Conservation (phyloP, 2,113 vertebrate genomes). For the Rallus limicola region DNA sequence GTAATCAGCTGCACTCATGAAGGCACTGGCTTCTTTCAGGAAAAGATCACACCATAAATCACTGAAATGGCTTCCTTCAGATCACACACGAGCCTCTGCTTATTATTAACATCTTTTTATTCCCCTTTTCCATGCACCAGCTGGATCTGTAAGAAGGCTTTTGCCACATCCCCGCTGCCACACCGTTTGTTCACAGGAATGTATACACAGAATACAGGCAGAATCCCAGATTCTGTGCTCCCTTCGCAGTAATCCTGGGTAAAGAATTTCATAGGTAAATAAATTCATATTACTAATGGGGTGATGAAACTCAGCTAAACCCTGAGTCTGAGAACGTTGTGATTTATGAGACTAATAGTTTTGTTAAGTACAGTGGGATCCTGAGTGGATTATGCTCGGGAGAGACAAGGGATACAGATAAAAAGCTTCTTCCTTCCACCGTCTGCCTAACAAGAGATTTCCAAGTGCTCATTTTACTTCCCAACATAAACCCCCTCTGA, state of each 20-base stretch:
- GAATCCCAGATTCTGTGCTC: not conserved
- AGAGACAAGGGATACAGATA: not conserved
- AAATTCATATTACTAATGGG: not conserved
- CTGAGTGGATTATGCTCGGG: not conserved
- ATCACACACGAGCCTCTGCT: not conserved
- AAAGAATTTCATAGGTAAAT: not conserved
- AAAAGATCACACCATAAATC: not conserved
- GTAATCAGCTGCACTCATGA: slow-evolving; percentile 22
- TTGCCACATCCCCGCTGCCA: not conserved
- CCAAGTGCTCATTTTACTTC: slow-evolving; percentile 13
- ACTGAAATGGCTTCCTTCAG: not conserved
- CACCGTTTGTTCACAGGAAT: not conserved
- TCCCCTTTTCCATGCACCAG: not conserved
- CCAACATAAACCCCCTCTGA: slow-evolving; percentile 4
- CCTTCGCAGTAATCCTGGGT: not conserved
- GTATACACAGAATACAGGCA: not conserved
- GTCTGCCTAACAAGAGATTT: not conserved
- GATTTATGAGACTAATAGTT: not conserved
- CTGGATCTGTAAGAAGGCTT: not conserved
- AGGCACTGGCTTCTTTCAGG: not conserved
- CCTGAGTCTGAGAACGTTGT: not conserved
- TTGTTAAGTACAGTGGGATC: not conserved
- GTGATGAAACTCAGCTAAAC: not conserved
- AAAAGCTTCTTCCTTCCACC: slow-evolving; percentile 43
- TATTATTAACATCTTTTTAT: not conserved